Evolutionary conservation across 1,140 invertebrate species (phyloP).

Genomic region (Pissodes strobi): DNA sequence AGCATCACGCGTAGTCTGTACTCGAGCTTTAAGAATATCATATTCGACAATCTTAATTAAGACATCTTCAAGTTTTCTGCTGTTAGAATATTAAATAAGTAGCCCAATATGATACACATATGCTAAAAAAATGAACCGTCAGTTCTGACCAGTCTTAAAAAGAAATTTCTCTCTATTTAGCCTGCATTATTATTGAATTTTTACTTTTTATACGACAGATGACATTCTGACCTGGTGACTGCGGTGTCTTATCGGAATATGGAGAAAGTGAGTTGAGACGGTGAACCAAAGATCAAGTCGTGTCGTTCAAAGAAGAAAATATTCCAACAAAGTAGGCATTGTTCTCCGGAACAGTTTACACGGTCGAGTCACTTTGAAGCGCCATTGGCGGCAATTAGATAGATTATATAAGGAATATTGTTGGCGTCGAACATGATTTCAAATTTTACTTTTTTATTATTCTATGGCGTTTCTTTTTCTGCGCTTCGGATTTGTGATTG

Average conservation of each 20-base stretch:
- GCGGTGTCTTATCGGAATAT: not conserved
- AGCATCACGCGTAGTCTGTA: too few species aligned
- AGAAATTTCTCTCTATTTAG: too few species aligned
- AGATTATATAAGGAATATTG: conserved; percentile 1
- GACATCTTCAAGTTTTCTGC: too few species aligned
- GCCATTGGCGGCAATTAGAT: conserved; percentile 7
- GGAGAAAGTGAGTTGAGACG: conserved; percentile 1
- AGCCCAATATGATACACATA: too few species aligned
- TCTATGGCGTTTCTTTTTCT: too few species aligned
- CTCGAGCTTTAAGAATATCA: too few species aligned
- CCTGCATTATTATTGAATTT: too few species aligned
- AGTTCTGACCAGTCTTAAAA: too few species aligned
- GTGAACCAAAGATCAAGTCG: conserved; percentile 3
- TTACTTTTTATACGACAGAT: not conserved
- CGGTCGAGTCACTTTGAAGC: conserved; percentile 4
- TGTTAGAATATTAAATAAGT: too few species aligned
- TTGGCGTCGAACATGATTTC: not conserved
- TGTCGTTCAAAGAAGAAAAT: conserved; percentile 13
- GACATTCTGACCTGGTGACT: conserved; percentile 6
- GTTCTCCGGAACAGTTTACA: conserved; percentile 6
- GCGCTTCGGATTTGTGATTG: too few species aligned
- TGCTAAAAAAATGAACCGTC: too few species aligned
- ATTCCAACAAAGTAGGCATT: conserved; percentile 14
- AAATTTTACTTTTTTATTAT: not conserved
- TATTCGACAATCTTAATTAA: too few species aligned